Evolutionary conservation across 2,113 vertebrate genomes (phyloP), one percentile per base, ranked within the genome.

Genomic region (Upupa epops): DNA sequence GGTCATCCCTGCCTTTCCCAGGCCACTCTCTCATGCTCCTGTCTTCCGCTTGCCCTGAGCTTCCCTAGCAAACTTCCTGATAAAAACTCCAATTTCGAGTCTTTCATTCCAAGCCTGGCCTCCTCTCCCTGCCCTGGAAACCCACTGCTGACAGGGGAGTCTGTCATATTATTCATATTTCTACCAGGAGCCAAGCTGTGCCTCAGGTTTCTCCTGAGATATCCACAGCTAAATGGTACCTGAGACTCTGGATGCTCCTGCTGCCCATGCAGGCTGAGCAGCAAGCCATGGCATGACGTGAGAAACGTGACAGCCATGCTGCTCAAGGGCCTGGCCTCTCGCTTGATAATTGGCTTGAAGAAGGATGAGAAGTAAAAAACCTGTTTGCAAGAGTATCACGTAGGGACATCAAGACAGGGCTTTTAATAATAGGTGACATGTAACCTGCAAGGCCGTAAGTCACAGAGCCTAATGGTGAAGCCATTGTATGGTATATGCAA

Each of bases 231-330:
- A 32, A 42, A 55, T 28, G 36, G 42, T 54, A 80, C 64, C 31
- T 8, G 14, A 75, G 51, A 32, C 60, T 9, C 36, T 16, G n/a
- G 55, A n/a, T 76, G 63, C 19, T 73, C 21, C 36, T 85, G 51
- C 65, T 58, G 59, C 31, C 51, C 13, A 0, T 8, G 48, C 51
- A 73, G 83, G 64, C 75, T 54, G 56, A 22, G 28, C 64, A 84
- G 77, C 42, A 37, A 86, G 45, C 59, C 22, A 2, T 52, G 48
- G 7, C 0, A 1, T 85, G 89, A 58, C 31, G 46, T 87, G 93
- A 76, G 71, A 73, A 89, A 94, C 91, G 75, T 92, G 91, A 96
- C 82, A 83, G n/a, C 68, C 89, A 85, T 9, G 20, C 71, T 82
- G 82, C 87, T 84, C 78, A 83, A 73, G 74, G 59, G 66, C 66